phyloP scores from a whole-genome alignment of 2,113 vertebrate species.

The Heterochromis multidens region DNA sequence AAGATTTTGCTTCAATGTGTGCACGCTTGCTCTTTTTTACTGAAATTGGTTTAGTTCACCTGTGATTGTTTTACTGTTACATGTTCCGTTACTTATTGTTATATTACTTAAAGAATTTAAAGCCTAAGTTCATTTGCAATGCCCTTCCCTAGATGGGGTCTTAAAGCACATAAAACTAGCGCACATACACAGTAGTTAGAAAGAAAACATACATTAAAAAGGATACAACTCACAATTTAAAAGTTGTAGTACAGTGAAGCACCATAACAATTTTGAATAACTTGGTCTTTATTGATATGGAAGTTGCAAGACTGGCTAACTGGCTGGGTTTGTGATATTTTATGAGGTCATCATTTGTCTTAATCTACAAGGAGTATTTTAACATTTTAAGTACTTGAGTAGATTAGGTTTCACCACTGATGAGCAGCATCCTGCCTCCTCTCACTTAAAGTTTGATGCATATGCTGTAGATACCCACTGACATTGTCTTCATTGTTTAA shows the following conservation, averaged over 20 bases:
- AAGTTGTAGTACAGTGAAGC: neutral
- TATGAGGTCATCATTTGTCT: neutral
- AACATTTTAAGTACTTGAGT: neutral
- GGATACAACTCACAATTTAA: neutral
- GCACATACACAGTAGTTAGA: neutral
- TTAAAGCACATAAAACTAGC: neutral
- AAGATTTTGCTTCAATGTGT: neutral
- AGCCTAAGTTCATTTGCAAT: neutral
- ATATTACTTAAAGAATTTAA: neutral
- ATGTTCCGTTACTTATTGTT: neutral
- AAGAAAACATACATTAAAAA: neutral
- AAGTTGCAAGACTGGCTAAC: neutral
- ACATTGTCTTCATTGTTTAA: conserved; percentile 4
- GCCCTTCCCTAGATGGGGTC: neutral
- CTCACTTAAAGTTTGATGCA: neutral
- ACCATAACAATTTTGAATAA: neutral
- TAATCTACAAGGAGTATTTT: neutral
- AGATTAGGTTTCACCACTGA: neutral
- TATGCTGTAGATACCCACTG: neutral
- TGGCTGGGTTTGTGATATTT: neutral
- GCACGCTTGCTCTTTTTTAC: neutral
- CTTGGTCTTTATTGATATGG: neutral
- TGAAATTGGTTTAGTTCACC: too few species aligned
- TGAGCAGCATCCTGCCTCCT: neutral
- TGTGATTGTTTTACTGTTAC: too few species aligned